Evolutionary conservation across 1,140 invertebrate genomes (phyloP), one percentile per base, ranked within the genome.

Genomic region (Brachionus paranguensis): DNA sequence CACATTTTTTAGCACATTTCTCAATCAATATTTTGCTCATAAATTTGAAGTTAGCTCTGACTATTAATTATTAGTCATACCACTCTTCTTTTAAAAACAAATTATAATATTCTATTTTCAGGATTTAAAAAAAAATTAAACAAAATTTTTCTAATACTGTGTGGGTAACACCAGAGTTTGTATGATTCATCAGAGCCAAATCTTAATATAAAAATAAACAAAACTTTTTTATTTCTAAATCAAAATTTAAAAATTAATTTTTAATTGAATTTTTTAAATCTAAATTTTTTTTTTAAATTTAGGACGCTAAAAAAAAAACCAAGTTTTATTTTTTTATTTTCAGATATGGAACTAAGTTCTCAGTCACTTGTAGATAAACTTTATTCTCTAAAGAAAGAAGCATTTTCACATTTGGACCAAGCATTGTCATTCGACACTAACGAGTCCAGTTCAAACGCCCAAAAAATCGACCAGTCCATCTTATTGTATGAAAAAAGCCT

Each of bases 331-430:
- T 27, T n/a, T 8, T 29, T 24, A 24, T 65, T 7, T 65, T 65
- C 27, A 68, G 27, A 29, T 29, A 68, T 68, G 27, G 33, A 68
- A 68, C 33, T n/a, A 33, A 37, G 33, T 68, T 41, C 27, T 6
- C 45, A 76, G 14, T 37, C 33, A 72, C 24, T 76, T 37, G 72
- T 76, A 10, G 72, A 76, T 76, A 76, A 50, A 50, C 27, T 76
- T 4, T 47, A 12, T 7, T 20, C 20, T 50, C 33, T 76, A 50
- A 76, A 76, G 7, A 24, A 29, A n/a, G 72, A 76, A 33, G 72
- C 72, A 50, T 76, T 76, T 50, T 76, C 72, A 47, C 5, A 76
- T 50, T 53, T 76, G 4, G 72, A 76, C 27, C 72, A 76, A 45
- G 68, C 68, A 1, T 43, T 72, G 8, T n/a, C 37, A 20, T 41